Conservation (phyloP, 2,888 invertebrate genomes). For the Phyto melanocephala region DNA sequence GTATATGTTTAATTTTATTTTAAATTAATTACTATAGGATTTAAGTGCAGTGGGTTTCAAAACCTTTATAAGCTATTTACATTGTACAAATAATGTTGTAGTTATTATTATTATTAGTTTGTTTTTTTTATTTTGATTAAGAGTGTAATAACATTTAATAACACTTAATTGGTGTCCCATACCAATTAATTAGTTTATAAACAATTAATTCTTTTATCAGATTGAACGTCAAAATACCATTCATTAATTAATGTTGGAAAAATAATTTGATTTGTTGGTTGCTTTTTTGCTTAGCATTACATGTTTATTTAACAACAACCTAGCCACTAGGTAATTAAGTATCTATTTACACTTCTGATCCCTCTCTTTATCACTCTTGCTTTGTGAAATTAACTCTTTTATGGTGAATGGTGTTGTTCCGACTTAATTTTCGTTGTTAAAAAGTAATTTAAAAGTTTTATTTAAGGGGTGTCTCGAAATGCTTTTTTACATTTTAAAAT, state of each 20-base stretch:
- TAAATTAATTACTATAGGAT: too few relatives aligned
- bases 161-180: background rate
- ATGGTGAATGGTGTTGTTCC: background rate
- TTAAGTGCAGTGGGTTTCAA: too few relatives aligned
- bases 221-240: constrained; percentile 32
- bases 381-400: constrained; percentile 9
- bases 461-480: too few relatives aligned
- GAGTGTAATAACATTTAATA: background rate
- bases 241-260: constrained; percentile 44
- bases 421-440: too few relatives aligned
- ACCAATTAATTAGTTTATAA: constrained; percentile 31
- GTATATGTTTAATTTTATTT: too few relatives aligned
- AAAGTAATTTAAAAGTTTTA: too few relatives aligned
- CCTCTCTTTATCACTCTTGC: background rate
- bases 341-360: constrained; percentile 31
- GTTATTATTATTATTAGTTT: background rate
- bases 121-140: background rate
- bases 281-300: constrained; percentile 38
- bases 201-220: constrained; percentile 47
- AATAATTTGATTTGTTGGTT: constrained; percentile 51
- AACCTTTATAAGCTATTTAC: too few relatives aligned
- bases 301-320: constrained; percentile 25
- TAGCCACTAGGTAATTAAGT: constrained; percentile 34
- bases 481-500: too few relatives aligned
- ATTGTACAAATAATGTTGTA: too few relatives aligned